phyloP scores from a whole-genome alignment of 2,888 invertebrate species.

The Hypselothyrea guttata region DNA sequence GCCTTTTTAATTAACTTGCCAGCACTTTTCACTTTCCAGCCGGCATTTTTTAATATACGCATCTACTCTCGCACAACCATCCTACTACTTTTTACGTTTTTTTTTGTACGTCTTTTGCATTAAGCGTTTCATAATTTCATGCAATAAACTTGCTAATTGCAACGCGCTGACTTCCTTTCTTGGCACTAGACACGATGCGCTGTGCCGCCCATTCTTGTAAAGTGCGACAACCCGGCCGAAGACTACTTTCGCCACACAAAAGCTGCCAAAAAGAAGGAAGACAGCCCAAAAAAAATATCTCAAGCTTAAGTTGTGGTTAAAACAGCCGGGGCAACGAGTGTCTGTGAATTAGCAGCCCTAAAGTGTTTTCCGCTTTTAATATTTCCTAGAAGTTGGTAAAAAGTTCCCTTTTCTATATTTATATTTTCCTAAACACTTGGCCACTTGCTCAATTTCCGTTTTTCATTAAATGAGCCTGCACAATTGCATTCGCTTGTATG shows the following conservation, averaged over 20 bases:
- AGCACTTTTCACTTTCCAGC: slow-evolving; percentile 22
- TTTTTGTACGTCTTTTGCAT: slow-evolving; percentile 34
- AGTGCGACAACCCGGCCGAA: slow-evolving; percentile 48
- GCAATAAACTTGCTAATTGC: slow-evolving; percentile 79
- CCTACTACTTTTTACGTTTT: not conserved
- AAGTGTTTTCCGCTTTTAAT: slow-evolving; percentile 77
- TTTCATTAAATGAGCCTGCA: slow-evolving; percentile 70
- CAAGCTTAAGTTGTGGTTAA: slow-evolving; percentile 6
- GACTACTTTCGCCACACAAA: slow-evolving; percentile 52
- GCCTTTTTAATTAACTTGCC: slow-evolving; percentile 75
- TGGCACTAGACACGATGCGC: slow-evolving; percentile 53
- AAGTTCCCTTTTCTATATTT: slow-evolving; percentile 46
- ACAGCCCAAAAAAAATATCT: slow-evolving; percentile 20
- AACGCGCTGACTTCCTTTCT: slow-evolving; percentile 63
- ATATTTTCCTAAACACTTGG: slow-evolving; percentile 49
- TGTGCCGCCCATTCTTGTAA: slow-evolving; percentile 39
- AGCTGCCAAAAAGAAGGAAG: slow-evolving; percentile 62
- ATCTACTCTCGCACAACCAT: slow-evolving; percentile 1
- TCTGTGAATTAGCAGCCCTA: slow-evolving; percentile 68
- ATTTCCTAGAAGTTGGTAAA: slow-evolving; percentile 64
- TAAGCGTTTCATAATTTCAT: slow-evolving; percentile 74
- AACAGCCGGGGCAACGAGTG: slow-evolving; percentile 17
- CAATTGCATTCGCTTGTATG: slow-evolving; percentile 22
- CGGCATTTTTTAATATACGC: slow-evolving; percentile 45
- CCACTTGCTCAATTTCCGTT: slow-evolving; percentile 73